Evolutionary conservation across 53 echinoderm and acorn worm species (phyloP).

Genomic region (Holothuria leucospilota): DNA sequence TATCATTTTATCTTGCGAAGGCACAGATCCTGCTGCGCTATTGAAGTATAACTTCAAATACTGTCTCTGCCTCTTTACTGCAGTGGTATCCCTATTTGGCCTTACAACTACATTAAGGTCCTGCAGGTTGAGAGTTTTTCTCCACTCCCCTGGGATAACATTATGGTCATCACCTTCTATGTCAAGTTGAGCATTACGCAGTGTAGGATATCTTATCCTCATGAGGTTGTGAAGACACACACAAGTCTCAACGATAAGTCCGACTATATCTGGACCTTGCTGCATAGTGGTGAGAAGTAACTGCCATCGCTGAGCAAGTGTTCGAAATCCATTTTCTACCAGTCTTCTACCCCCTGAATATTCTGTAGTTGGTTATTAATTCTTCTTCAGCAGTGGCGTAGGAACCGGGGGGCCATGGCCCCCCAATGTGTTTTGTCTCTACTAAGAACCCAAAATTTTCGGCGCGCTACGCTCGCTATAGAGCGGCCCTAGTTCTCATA

Average conservation of each 20-base stretch:
- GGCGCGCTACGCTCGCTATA: too few relatives aligned
- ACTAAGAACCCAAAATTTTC: too few relatives aligned
- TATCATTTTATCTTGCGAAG: slow-evolving; percentile 51
- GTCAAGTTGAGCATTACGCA: slow-evolving; percentile 19
- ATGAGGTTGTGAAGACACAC: slow-evolving; percentile 61
- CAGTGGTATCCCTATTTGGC: background rate
- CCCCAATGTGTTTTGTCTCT: too few relatives aligned
- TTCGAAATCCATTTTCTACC: background rate
- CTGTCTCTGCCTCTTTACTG: slow-evolving; percentile 8
- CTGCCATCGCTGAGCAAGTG: slow-evolving; percentile 33
- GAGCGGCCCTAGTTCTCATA: too few relatives aligned
- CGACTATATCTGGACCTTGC: slow-evolving; percentile 19
- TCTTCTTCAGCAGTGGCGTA: too few relatives aligned
- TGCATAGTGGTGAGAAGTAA: slow-evolving; percentile 31
- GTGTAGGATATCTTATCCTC: slow-evolving; percentile 32
- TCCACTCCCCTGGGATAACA: slow-evolving; percentile 29
- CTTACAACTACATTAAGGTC: background rate
- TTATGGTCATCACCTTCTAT: slow-evolving; percentile 3
- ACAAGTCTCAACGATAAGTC: slow-evolving; percentile 24
- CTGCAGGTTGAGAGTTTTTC: background rate
- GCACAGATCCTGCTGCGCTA: slow-evolving; percentile 40
- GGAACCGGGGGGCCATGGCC: too few relatives aligned
- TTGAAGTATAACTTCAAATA: slow-evolving; percentile 23
- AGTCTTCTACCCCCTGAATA: too few relatives aligned
- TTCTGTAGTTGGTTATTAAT: too few relatives aligned